Evolutionary conservation across 1,140 invertebrate genomes (phyloP), one percentile per base, ranked within the genome.

Genomic region (Nebria ingens): DNA sequence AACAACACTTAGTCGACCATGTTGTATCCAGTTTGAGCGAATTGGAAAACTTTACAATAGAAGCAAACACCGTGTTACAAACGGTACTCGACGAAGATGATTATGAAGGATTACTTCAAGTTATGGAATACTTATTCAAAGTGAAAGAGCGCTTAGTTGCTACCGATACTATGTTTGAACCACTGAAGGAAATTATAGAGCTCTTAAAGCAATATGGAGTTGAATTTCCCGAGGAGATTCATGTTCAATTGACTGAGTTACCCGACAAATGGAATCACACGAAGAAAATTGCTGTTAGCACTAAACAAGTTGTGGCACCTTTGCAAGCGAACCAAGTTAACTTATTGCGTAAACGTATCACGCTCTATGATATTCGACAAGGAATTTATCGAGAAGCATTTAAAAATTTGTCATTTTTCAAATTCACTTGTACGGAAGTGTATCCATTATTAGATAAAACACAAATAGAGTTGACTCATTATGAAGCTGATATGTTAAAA

Each of bases 1-100:
- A 97, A 71, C 84, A 93, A 66, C 89, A 97, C 78, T 77, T 97
- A 2, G 88, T 94, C 52, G 84, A 92, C 66, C 86, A 87, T 64
- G 92, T 95, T 0, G 91, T 88, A n/a, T 86, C 76, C 6, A 71
- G 69, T 56, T 57, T 78, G 22, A 69, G 78, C 55, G 78, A 81
- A 34, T 62, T 83, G 3, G 77, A 81, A 60, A 69, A 72, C n/a
- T 83, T 83, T 59, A 79, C 81, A 38, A 68, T 67, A 3, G 78
- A 82, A 60, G 75, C 80, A 0, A 72, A 76, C 6, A 70, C 72
- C 25, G 75, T 76, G 21, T 66, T 83, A 34, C 73, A 76, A 42
- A 73, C 77, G 19, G 75, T 79, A 57, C 56, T 84, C 21, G 70
- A 64, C n/a, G 81, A 84, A 57, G 80, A 84, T 61, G 82, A 86